Conservation (phyloP, 2,888 invertebrate genomes). For the Esperia sulphurella region DNA sequence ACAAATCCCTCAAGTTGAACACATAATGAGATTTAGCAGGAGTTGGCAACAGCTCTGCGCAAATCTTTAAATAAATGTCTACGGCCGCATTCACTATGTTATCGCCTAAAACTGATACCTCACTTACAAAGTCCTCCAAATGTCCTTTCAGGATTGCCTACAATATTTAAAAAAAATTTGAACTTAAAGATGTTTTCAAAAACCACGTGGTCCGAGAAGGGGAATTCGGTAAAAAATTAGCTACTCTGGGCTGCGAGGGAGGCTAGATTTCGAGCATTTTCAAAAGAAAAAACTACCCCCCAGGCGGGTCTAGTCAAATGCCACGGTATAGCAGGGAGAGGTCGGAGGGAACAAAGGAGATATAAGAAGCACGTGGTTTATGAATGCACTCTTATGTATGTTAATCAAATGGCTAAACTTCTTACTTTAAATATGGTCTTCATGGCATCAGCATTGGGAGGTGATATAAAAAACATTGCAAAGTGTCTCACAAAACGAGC, state of each 20-base stretch:
- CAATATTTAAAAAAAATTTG: slow-evolving; percentile 12
- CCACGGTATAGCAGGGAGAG: no score
- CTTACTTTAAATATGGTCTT: slow-evolving; percentile 87
- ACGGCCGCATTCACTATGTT: slow-evolving; percentile 90
- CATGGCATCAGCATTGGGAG: slow-evolving; percentile 87
- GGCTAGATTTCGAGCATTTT: no score
- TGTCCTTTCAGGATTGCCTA: slow-evolving; percentile 87
- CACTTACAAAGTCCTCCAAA: slow-evolving; percentile 85
- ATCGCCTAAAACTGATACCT: slow-evolving; percentile 83
- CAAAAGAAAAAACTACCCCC: no score
- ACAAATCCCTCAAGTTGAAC: slow-evolving; percentile 94
- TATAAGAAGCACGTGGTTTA: no score
- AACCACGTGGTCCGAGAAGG: no score
- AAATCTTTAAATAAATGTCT: slow-evolving; percentile 89
- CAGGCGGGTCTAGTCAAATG: no score
- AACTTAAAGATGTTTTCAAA: no score
- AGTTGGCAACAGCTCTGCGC: slow-evolving; percentile 90
- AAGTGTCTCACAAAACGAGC: slow-evolving; percentile 93
- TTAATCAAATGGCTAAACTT: no score
- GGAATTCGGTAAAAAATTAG: no score
- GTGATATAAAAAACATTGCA: slow-evolving; percentile 89
- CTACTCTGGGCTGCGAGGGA: no score
- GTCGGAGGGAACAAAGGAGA: no score
- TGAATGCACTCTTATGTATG: no score
- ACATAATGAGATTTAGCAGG: slow-evolving; percentile 96